Percentiles rank a stretch among this genome's conserved stretches.
Conservation (phyloP, 1,140 invertebrate genomes). For the Megathymus violae region DNA sequence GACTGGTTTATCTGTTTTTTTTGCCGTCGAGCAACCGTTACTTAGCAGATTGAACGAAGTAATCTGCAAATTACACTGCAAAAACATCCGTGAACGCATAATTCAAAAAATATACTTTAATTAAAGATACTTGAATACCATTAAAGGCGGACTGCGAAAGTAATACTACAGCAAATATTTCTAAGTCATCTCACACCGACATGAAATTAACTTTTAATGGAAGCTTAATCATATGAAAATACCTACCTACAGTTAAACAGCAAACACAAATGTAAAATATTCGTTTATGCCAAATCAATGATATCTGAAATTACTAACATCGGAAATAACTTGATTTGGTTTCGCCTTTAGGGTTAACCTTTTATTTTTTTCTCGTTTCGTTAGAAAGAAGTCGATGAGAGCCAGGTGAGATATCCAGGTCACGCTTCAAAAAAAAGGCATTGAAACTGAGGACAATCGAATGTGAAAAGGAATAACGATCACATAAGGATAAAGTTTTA, state of each 20-base stretch:
- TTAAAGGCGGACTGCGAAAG: no score
- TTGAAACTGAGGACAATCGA: constrained; percentile 19
- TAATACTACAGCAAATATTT: no score
- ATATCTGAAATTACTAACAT: no score
- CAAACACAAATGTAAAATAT: no score
- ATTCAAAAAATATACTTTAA: not conserved
- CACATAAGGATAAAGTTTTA: constrained; percentile 29
- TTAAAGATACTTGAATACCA: no score
- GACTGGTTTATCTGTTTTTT: not conserved
- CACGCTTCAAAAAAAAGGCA: constrained; percentile 20
- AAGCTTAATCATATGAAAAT: no score
- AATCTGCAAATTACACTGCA: not conserved
- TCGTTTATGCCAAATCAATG: no score
- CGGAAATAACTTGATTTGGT: no score
- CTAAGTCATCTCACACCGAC: no score
- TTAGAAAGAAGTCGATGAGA: not conserved
- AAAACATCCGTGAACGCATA: not conserved
- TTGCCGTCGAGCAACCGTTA: not conserved
- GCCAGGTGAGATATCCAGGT: constrained; percentile 9
- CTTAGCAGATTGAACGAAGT: not conserved
- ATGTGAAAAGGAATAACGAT: constrained; percentile 19
- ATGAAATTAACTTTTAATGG: no score
- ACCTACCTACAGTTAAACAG: no score
- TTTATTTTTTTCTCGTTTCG: not conserved
- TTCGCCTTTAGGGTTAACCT: no score